phyloP scores from a whole-genome alignment of 92 coral and sea anemone species.

The Heliopora coerulea region DNA sequence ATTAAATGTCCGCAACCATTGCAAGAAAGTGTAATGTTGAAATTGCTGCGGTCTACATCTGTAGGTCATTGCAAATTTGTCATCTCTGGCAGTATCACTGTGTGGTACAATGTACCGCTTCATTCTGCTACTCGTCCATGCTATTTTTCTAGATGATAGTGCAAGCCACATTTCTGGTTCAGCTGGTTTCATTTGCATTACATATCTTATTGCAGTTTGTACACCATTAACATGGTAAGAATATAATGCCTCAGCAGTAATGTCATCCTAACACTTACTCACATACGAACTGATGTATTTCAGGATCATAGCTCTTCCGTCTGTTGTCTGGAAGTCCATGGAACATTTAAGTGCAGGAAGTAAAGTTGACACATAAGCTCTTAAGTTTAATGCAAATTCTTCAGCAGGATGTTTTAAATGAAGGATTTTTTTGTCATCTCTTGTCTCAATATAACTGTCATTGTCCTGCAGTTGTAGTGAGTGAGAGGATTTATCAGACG shows the following conservation, averaged over 20 bases:
- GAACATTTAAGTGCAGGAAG: constrained; percentile 5
- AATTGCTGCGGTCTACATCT: neutral
- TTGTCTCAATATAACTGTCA: neutral
- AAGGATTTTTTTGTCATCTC: neutral
- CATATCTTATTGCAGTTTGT: constrained; percentile 4
- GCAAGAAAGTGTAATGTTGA: neutral
- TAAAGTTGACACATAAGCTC: constrained; percentile 18
- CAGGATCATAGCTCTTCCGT: constrained; percentile 7
- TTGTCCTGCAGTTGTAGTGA: neutral
- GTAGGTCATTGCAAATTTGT: neutral
- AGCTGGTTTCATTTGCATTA: constrained; percentile 9
- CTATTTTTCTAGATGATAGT: neutral
- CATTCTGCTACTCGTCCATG: constrained; percentile 12
- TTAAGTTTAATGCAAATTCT: constrained; percentile 6
- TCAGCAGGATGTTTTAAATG: constrained; percentile 18
- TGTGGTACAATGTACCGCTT: neutral
- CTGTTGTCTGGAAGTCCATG: constrained; percentile 36
- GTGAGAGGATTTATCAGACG: neutral
- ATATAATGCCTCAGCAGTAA: neutral
- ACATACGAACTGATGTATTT: constrained; percentile 20
- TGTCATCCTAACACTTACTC: neutral
- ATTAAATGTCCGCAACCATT: neutral
- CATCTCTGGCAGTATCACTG: neutral
- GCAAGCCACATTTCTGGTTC: constrained; percentile 33
- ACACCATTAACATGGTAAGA: neutral